Evolutionary conservation across 2,797 vertebrate genomes (phyloP), one percentile per base, ranked within the genome.

Genomic region (Myripristis murdjan): DNA sequence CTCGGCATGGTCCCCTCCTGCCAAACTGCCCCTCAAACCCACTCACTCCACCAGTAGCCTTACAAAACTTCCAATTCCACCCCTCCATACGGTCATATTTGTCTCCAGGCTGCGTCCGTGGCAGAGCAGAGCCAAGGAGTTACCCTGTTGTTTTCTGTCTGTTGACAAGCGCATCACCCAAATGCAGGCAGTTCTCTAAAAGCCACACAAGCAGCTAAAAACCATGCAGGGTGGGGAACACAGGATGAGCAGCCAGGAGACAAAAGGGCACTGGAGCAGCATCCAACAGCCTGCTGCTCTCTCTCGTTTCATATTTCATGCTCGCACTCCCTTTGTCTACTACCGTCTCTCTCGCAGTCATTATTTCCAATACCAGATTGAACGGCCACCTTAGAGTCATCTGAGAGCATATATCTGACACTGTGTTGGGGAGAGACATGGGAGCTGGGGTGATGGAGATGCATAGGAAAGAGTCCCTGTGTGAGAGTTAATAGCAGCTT

Each of bases 401-500:
- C 3, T 41, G 3, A 14, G 18, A 14, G 0, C 22, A 35, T 9
- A 48, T 8, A 7, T 37, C 41, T 55, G 37, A 39, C 2, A 14
- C 35, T 37, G 37, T 39, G 37, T 14, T 35, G 35, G 35, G 35
- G 10, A 37, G 35, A 3, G 12, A 4, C 1, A 1, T 39, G 37
- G 4, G 2, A 14, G 37, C 2, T 8, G 33, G 33, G 8, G 26
- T 48, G 28, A 54, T 47, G 35, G 9, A 26, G 57, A 74, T 20
- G 18, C 54, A 75, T 22, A 28, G 37, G 48, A 64, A 18, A 57
- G 33, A 51, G 15, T 56, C 67, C 2, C 28, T 52, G 54, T 37
- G n/a, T n/a, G n/a, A n/a, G n/a, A 48, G 51, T 74, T 82, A 26
- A 79, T 33, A 52, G 41, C 23, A 2, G 20, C 35, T 75, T 75